Evolutionary conservation across 2,888 invertebrate species (phyloP).

Genomic region (Polymixis flavicincta): DNA sequence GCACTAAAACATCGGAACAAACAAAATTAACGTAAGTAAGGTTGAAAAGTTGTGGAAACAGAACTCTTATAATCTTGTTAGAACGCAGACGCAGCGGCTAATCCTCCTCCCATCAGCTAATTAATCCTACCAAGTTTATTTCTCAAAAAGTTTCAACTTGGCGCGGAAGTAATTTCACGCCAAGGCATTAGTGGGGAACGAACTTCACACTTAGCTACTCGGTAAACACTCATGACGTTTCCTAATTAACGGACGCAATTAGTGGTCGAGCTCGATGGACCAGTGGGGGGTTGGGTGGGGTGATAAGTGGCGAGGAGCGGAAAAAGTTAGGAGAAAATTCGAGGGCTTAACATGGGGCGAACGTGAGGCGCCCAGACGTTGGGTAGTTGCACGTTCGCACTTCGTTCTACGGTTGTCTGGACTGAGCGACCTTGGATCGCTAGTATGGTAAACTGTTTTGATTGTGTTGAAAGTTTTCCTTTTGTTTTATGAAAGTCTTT

Average conservation of each 20-base stretch:
- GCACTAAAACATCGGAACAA: slow-evolving; percentile 78
- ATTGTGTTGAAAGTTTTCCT: slow-evolving; percentile 33
- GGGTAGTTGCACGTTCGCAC: slow-evolving; percentile 52
- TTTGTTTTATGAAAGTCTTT: neutral
- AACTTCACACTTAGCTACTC: slow-evolving; percentile 90
- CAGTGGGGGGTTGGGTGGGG: slow-evolving; percentile 75
- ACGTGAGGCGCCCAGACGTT: slow-evolving; percentile 77
- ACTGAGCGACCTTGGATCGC: slow-evolving; percentile 72
- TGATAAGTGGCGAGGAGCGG: slow-evolving; percentile 87
- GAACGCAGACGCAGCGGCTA: slow-evolving; percentile 86
- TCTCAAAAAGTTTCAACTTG: slow-evolving; percentile 89
- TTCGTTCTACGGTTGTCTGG: slow-evolving; percentile 49
- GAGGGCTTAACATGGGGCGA: slow-evolving; percentile 80
- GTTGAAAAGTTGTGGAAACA: slow-evolving; percentile 87
- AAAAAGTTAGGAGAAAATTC: slow-evolving; percentile 88
- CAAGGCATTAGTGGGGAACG: slow-evolving; percentile 84
- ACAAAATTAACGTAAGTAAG: slow-evolving; percentile 87
- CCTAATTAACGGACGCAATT: slow-evolving; percentile 91
- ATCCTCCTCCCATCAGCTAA: slow-evolving; percentile 90
- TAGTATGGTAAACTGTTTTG: slow-evolving; percentile 40
- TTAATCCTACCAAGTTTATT: slow-evolving; percentile 89
- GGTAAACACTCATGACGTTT: slow-evolving; percentile 91
- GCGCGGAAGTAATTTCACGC: slow-evolving; percentile 88
- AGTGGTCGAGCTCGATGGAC: slow-evolving; percentile 88
- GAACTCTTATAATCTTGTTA: slow-evolving; percentile 90